Evolutionary conservation across 2,113 vertebrate species (phyloP), one percentile per base, ranked within the genome.

Genomic region (Neolamprologus cancellatus): DNA sequence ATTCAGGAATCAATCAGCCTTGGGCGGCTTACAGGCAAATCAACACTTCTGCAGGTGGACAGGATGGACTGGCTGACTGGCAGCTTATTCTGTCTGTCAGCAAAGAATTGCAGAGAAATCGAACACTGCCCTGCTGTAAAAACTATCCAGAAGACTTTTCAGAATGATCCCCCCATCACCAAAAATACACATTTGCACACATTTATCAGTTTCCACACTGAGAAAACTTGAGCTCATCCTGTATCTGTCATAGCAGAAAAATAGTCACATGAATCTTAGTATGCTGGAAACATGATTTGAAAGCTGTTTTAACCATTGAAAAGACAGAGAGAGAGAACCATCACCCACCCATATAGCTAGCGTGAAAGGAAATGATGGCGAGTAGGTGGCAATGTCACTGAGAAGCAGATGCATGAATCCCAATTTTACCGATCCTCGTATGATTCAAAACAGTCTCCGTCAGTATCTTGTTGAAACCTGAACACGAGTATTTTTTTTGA

Each of bases 51-150:
- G 93, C 94, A 94, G 94, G 92, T 89, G 88, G 89, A 92, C 88
- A 55, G 87, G 87, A 88, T 66, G 71, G 88, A 83, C 59, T 17
- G 80, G 64, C 50, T 88, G 91, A 92, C 86, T 89, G 91, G 91
- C 92, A 92, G 92, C 89, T 92, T 93, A 93, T 93, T 94, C 92
- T 83, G 78, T 81, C 92, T 91, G 90, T 91, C 93, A 93, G 39
- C 34, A 34, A 83, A 92, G 88, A 89, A 74, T 82, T 86, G 86
- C 85, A 81, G 74, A 89, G 81, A 88, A 90, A 89, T 87, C 64
- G 64, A 93, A 94, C 74, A 6, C 61, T 18, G 61, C 79, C 69
- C 9, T 12, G 30, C 78, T 86, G 81, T 30, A 83, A 55, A 76
- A 76, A 88, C 86, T 78, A 69, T 69, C 61, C 10, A 12, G n/a